These are phyloP conservation scores for Mellivora capensis DNA, from an alignment of 2,113 vertebrate genomes.

Conservation along the genomic window DNA sequence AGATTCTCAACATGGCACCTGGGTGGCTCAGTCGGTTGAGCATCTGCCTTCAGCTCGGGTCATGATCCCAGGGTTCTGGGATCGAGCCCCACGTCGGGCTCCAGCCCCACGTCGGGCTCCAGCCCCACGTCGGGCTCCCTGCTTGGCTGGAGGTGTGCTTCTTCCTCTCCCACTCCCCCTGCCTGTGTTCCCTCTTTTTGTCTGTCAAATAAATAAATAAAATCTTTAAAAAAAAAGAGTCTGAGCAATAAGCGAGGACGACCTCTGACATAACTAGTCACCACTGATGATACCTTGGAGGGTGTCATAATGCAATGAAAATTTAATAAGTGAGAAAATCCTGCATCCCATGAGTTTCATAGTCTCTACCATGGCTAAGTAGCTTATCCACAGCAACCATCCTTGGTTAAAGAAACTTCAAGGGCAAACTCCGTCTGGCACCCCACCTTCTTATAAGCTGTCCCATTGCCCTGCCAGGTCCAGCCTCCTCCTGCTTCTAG, in stretches of 20 bases:
- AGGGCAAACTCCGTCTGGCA: background rate
- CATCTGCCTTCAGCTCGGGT: no score
- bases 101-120: no score
- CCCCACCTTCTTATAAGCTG: background rate
- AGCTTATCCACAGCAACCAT: background rate
- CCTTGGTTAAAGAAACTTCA: background rate
- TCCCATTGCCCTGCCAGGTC: accelerated
- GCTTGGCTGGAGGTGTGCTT: no score
- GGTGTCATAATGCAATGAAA: background rate
- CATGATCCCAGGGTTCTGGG: no score
- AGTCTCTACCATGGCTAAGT: background rate
- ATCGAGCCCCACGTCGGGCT: no score
- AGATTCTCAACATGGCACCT: background rate
- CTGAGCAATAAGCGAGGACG: background rate
- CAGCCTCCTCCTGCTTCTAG: no score
- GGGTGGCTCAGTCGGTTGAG: no score
- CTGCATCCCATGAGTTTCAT: background rate
- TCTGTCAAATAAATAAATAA: no score
- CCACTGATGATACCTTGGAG: background rate
- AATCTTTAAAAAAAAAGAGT: background rate
- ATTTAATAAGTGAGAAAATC: background rate
- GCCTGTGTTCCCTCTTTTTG: no score
- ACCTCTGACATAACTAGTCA: background rate
- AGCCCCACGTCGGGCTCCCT: no score
- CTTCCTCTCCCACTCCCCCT: no score